phyloP scores from a whole-genome alignment of 2,113 vertebrate genomes.

The Etheostoma cragini region DNA sequence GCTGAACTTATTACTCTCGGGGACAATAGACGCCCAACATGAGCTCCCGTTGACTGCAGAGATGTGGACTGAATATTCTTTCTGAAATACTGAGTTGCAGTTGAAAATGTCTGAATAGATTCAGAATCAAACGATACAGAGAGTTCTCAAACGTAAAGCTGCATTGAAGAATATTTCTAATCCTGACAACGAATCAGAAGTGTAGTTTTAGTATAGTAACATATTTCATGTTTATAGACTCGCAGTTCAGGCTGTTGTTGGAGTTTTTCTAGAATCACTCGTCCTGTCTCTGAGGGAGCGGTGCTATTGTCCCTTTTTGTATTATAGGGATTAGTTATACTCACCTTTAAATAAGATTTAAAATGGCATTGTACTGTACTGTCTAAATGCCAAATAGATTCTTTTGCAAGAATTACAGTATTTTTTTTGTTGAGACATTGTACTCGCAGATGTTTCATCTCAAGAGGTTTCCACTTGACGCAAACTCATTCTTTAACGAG shows the following conservation, averaged over 20 bases:
- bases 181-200: too few species aligned
- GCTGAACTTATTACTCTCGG: conserved; percentile 64
- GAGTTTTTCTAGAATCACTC: background rate
- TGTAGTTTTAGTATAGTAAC: too few species aligned
- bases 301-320: conserved; percentile 3
- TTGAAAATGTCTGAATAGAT: background rate
- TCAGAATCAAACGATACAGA: too few species aligned
- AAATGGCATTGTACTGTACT: conserved; percentile 43
- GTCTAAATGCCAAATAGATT: conserved; percentile 35
- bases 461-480: background rate
- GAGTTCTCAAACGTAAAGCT: too few species aligned
- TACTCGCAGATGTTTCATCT: conserved; percentile 32
- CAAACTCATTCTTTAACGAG: background rate
- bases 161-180: too few species aligned
- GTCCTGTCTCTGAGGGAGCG: background rate
- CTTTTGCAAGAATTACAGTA: background rate
- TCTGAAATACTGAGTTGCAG: background rate
- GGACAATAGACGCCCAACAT: conserved; percentile 28
- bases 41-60: too few species aligned
- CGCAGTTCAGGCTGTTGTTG: background rate
- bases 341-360: conserved; percentile 6
- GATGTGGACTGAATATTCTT: too few species aligned
- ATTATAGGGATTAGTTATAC: background rate
- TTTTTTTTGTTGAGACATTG: background rate
- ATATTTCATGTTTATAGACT: too few species aligned